Percentiles rank a stretch among this genome's conserved stretches.
Conservation (phyloP, 2,113 vertebrate species). For the Neoarius graeffei region DNA sequence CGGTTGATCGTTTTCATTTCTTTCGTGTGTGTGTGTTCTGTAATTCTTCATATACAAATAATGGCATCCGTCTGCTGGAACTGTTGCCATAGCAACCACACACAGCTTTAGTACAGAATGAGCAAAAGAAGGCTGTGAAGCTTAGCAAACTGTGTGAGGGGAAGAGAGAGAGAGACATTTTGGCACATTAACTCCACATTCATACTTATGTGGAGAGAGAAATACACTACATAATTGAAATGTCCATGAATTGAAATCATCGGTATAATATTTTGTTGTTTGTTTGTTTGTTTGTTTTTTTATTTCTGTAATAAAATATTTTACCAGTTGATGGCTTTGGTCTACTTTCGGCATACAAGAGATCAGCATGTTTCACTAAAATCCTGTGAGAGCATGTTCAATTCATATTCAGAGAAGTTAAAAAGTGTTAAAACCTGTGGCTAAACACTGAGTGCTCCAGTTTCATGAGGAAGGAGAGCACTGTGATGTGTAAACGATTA, state of each 20-base stretch:
- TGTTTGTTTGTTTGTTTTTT: not conserved
- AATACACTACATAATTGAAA: not conserved
- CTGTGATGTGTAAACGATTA: not conserved
- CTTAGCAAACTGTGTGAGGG: not conserved
- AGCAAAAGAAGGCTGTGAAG: constrained; percentile 51
- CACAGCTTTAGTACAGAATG: not conserved
- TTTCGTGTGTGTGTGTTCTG: not conserved
- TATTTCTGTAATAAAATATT: not conserved
- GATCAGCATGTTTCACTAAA: not conserved
- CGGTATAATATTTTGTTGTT: not conserved
- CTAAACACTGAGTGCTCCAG: not conserved
- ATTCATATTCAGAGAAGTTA: not conserved
- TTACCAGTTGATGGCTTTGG: not conserved
- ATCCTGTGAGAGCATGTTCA: not conserved
- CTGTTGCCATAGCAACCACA: constrained; percentile 21
- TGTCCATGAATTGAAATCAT: not conserved
- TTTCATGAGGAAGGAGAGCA: not conserved
- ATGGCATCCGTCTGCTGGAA: constrained; percentile 23
- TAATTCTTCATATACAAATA: constrained; percentile 33
- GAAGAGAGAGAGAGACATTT: not conserved
- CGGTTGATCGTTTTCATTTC: not conserved
- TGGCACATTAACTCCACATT: not conserved
- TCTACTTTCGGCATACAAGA: not conserved
- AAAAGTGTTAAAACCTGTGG: not conserved
- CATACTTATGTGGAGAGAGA: not conserved